Evolutionary conservation across 2,888 invertebrate genomes (phyloP).

Genomic region (Dynastes grantii): DNA sequence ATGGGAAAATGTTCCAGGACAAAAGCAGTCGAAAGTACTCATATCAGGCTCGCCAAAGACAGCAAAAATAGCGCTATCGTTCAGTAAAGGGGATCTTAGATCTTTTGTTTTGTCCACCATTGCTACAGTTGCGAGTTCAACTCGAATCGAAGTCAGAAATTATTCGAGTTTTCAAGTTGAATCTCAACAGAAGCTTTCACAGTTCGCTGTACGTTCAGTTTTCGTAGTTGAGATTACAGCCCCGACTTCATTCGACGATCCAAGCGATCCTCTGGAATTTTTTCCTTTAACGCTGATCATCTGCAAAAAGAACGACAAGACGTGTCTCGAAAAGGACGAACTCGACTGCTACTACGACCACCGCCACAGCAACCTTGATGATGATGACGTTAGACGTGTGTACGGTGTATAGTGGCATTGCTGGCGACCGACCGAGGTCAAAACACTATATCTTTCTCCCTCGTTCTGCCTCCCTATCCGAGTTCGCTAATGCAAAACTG

Average conservation of each 20-base stretch:
- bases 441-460: not conserved
- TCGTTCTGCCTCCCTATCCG: not conserved
- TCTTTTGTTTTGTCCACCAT: too few relatives aligned
- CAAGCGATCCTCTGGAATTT: slow-evolving; percentile 6
- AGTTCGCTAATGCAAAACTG: slow-evolving; percentile 30
- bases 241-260: slow-evolving; percentile 25
- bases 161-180: too few relatives aligned
- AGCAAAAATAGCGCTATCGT: too few relatives aligned
- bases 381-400: too few relatives aligned
- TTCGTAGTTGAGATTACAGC: not conserved
- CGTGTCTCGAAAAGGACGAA: not conserved
- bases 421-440: not conserved
- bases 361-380: not conserved
- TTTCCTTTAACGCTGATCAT: not conserved
- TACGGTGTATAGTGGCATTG: too few relatives aligned
- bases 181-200: not conserved
- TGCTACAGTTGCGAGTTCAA: too few relatives aligned
- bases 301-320: slow-evolving; percentile 1
- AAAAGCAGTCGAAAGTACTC: too few relatives aligned
- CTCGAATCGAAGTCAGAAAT: too few relatives aligned
- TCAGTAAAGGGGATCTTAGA: too few relatives aligned
- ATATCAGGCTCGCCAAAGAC: too few relatives aligned
- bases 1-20: too few relatives aligned
- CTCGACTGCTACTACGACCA: not conserved
- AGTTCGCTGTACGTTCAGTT: not conserved